Conservation (phyloP, 92 coral and sea anemone genomes). For the Chrysogorgia sp. region DNA sequence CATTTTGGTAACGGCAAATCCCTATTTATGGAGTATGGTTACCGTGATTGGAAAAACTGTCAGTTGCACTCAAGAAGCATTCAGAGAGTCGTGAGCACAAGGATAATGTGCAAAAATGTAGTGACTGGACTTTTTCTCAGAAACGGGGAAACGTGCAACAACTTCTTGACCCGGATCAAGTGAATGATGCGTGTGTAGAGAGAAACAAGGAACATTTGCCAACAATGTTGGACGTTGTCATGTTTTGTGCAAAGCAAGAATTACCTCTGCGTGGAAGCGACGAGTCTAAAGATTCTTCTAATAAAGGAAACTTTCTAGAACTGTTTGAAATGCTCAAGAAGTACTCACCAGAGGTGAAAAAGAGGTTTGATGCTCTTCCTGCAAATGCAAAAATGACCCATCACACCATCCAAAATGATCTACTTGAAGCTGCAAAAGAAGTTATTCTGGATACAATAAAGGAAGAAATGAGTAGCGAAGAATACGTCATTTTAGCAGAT, state of each 20-base stretch:
- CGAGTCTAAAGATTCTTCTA: background rate
- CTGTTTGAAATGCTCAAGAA: background rate
- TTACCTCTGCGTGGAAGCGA: background rate
- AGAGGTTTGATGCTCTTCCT: background rate
- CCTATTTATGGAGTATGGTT: background rate
- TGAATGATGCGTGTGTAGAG: background rate
- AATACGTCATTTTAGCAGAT: background rate
- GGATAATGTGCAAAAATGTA: background rate
- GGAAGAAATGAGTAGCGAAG: background rate
- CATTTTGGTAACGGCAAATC: background rate
- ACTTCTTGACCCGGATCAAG: background rate
- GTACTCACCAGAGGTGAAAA: background rate
- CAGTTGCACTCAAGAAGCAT: background rate
- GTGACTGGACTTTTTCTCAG: background rate
- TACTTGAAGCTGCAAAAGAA: background rate
- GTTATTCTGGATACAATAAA: background rate
- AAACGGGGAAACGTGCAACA: background rate
- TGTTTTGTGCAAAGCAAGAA: slow-evolving; percentile 4
- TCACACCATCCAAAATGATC: background rate
- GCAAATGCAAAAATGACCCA: background rate
- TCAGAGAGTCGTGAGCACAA: background rate
- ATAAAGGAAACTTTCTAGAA: slow-evolving; percentile 2
- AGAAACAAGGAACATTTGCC: background rate
- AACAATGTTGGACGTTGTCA: background rate
- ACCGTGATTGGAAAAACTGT: background rate